phyloP scores from a whole-genome alignment of 2,888 invertebrate species.

The Caenorhabditis macrosperma region DNA sequence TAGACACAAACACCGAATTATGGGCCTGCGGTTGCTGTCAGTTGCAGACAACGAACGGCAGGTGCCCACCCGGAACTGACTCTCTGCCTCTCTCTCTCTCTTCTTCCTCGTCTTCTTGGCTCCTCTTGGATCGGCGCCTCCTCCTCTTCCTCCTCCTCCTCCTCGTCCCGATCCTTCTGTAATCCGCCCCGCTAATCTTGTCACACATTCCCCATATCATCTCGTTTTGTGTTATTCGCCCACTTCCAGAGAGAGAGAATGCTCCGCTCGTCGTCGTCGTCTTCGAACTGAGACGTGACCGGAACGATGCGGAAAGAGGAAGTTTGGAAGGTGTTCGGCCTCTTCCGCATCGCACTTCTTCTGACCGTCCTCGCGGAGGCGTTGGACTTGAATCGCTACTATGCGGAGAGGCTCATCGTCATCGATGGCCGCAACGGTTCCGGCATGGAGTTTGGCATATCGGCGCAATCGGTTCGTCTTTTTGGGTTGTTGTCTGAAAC shows the following conservation, averaged over 20 bases:
- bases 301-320: conserved; percentile 25
- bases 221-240: conserved; percentile 22
- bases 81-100: conserved; percentile 17
- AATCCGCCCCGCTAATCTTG: background rate
- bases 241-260: too few relatives aligned
- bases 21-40: background rate
- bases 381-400: conserved; percentile 32
- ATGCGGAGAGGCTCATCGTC: conserved; percentile 11
- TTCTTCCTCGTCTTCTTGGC: conserved; percentile 2
- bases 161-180: background rate
- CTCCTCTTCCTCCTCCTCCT: too few relatives aligned
- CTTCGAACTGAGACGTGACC: background rate
- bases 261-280: background rate
- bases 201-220: background rate
- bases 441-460: background rate
- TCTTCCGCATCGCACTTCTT: background rate
- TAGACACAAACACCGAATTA: conserved; percentile 1
- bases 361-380: background rate
- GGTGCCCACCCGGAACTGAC: conserved; percentile 9
- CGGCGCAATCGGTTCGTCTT: conserved; percentile 15
- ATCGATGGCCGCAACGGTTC: background rate
- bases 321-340: conserved; percentile 11
- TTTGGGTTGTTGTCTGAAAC: background rate
- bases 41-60: background rate
- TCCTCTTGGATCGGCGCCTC: background rate